Percentiles rank a stretch among this genome's conserved stretches.
phyloP scores from a whole-genome alignment of 2,797 vertebrate genomes.

The Decapterus maruadsi region DNA sequence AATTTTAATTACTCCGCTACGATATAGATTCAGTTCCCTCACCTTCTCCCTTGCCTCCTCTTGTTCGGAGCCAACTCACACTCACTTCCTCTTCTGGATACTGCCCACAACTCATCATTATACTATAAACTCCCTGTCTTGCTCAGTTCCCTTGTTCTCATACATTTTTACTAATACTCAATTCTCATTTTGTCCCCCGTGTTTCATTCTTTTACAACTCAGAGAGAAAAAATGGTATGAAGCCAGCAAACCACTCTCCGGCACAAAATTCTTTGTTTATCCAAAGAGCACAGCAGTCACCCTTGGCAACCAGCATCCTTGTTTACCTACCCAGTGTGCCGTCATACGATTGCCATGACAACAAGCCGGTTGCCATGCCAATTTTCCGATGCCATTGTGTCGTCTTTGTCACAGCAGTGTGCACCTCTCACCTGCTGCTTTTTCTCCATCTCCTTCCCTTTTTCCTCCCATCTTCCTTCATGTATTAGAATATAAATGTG shows the following conservation, averaged over 20 bases:
- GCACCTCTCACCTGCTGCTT: constrained; percentile 67
- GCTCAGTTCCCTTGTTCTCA: constrained; percentile 31
- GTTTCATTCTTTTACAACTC: constrained; percentile 15
- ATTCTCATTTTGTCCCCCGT: constrained; percentile 8
- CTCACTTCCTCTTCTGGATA: constrained; percentile 31
- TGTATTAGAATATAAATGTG: not conserved
- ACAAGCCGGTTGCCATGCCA: constrained; percentile 89
- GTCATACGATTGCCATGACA: constrained; percentile 88
- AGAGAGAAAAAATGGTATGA: constrained; percentile 11
- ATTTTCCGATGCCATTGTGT: constrained; percentile 85
- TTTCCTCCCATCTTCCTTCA: constrained; percentile 20
- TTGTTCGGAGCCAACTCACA: constrained; percentile 42
- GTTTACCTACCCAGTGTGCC: constrained; percentile 90
- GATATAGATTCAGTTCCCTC: constrained; percentile 62
- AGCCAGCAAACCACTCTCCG: constrained; percentile 47
- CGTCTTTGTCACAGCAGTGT: constrained; percentile 76
- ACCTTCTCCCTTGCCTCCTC: constrained; percentile 35
- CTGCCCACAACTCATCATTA: constrained; percentile 28
- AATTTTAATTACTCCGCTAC: constrained; percentile 68
- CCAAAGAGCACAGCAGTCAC: constrained; percentile 78
- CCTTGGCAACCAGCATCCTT: constrained; percentile 85
- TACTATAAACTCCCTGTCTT: constrained; percentile 32
- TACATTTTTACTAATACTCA: constrained; percentile 24
- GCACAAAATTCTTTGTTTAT: constrained; percentile 81
- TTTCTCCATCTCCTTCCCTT: constrained; percentile 46